Evolutionary conservation across 23 tunicate genomes (phyloP), one percentile per base, ranked within the genome.

Genomic region (Trididemnum clinides): DNA sequence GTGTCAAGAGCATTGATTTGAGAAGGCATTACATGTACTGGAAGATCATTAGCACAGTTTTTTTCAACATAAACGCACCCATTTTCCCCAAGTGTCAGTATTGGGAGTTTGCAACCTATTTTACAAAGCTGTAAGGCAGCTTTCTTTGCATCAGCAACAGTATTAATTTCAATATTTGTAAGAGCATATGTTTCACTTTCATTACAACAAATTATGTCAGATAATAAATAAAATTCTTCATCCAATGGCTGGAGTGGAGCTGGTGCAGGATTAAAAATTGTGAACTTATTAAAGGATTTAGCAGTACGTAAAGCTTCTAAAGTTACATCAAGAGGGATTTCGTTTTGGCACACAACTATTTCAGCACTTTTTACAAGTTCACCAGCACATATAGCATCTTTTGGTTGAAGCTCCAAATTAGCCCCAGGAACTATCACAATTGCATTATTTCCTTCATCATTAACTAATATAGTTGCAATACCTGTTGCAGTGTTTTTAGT

Each of bases 261-360:
- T 64, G 98, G 98, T 27, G 98, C 98, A 37, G 89, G 87, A 37
- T 88, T 93, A 28, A 93, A 84, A n/a, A 93, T 83, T 30, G 98
- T 93, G 15, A 35, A 59, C 0, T 64, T 54, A 26, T 84, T 87
- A 22, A 26, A 50, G 23, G 38, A 65, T 63, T 84, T 93, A 1
- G 98, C 98, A 33, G 38, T 49, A 49, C 72, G 84, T 27, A 93
- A 34, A 25, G 98, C 92, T 69, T 84, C 50, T 18, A 88, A 51
- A 0, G 98, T 84, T 0, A 85, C 64, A 22, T 62, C 36, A 4
- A 34, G 28, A 19, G 76, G 34, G 28, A 93, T 85, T 84, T 93
- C 98, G 35, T 89, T 50, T 72, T 93, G 98, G 78, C 98, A 93
- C 35, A 93, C 29, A 71, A 93, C 20, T 65, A 87, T 81, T 34